These are phyloP conservation scores for Pogonognathellus flavescens DNA, from an alignment of 1,140 invertebrate genomes.

Conservation along the genomic window DNA sequence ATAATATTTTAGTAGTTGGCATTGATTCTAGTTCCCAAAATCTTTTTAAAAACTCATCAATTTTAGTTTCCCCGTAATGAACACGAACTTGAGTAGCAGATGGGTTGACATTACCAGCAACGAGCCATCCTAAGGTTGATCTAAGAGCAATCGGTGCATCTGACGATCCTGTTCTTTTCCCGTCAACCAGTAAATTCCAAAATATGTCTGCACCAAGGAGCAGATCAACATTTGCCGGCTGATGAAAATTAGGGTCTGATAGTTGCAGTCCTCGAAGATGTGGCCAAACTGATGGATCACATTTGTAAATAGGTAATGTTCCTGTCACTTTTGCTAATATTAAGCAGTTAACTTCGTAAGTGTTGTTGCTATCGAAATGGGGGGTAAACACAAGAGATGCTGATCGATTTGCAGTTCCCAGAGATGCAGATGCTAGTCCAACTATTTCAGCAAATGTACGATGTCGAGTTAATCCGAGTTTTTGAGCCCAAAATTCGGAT, in stretches of 20 bases:
- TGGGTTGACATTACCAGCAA: not conserved
- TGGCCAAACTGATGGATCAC: slow-evolving; percentile 12
- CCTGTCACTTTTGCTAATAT: slow-evolving; percentile 19
- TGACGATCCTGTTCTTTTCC: not conserved
- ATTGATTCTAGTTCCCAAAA: slow-evolving; percentile 69
- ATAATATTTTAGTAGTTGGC: slow-evolving; percentile 8
- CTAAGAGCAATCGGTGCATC: not conserved
- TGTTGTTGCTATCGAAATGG: not conserved
- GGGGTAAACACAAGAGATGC: not conserved
- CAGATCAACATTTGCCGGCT: slow-evolving; percentile 5
- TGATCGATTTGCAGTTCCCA: not conserved
- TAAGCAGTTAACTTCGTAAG: not conserved
- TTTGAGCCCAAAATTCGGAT: not conserved
- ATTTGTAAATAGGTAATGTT: not conserved
- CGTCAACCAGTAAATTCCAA: not conserved
- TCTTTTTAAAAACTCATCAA: slow-evolving; percentile 53
- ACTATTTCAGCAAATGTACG: not conserved
- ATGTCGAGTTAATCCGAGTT: not conserved
- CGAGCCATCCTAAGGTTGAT: slow-evolving; percentile 52
- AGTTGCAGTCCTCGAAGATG: slow-evolving; percentile 29
- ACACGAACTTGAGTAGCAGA: not conserved
- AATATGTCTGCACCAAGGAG: slow-evolving; percentile 41
- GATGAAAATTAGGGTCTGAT: slow-evolving; percentile 49
- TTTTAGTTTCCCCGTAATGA: not conserved
- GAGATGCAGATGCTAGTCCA: not conserved